A percentile compares a stretch with the other conserved stretches of the same genome.
These are phyloP conservation scores for Oasisia sp. DNA, from an alignment of 2,888 invertebrate species.

Conservation along the genomic window DNA sequence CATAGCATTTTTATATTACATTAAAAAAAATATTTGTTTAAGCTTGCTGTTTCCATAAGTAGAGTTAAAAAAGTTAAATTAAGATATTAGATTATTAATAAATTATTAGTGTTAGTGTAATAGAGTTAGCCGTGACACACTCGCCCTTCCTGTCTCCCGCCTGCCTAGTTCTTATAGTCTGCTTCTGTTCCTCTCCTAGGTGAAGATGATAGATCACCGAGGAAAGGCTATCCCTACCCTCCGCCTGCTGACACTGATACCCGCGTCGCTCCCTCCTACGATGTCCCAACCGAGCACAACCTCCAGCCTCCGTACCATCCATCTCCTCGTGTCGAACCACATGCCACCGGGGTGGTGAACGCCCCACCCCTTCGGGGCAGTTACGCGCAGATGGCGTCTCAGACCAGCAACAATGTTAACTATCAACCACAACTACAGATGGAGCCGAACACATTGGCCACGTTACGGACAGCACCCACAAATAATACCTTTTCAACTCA, in stretches of 20 bases:
- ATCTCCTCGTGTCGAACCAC: neutral
- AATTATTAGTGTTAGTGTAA: too few relatives aligned
- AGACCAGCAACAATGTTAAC: neutral
- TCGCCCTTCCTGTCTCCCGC: neutral
- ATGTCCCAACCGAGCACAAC: neutral
- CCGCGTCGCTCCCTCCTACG: neutral
- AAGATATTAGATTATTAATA: too few relatives aligned
- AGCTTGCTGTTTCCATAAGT: too few relatives aligned
- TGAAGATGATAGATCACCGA: neutral
- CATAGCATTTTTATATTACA: too few relatives aligned
- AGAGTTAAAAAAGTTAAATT: too few relatives aligned
- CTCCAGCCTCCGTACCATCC: neutral
- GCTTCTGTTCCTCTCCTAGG: slow-evolving; percentile 5
- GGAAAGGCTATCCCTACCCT: slow-evolving; percentile 1
- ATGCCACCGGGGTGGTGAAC: neutral
- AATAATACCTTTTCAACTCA: neutral
- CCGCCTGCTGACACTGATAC: neutral
- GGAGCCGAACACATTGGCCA: neutral
- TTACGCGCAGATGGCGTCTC: neutral
- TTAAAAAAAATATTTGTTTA: too few relatives aligned
- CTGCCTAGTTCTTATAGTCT: neutral
- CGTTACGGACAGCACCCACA: neutral
- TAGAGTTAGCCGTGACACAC: too few relatives aligned
- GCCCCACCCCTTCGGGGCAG: neutral
- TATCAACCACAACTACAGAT: neutral